Evolutionary conservation across 2,888 invertebrate genomes (phyloP), one percentile per base, ranked within the genome.

Genomic region (Lasioglossum zephyrum): DNA sequence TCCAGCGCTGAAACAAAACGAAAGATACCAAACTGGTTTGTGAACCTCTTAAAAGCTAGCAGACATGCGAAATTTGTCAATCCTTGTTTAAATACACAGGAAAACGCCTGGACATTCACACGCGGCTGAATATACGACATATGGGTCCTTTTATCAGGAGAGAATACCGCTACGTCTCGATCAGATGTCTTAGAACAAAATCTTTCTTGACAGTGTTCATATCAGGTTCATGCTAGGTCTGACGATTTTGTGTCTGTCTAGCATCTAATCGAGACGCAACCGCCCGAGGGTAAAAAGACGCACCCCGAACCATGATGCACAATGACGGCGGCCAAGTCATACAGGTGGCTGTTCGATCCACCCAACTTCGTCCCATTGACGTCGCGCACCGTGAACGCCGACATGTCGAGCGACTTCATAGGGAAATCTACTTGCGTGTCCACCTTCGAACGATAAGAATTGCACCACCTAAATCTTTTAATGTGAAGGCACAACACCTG

Each of bases 391-490:
- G 98, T 97, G 95, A 97, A 98, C 91, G 96, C 96, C 66, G 97
- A 97, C 97, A 98, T 97, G 95, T 98, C 97, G 92, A 98, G 95
- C 77, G 97, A 96, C 77, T 96, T 96, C 92, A 98, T 96, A 41
- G 98, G 98, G 95, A 98, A 98, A 92, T 97, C 96, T 87, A 98
- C 97, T 94, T 96, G 96, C 81, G 97, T 97, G 95, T 98, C 98
- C 92, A 98, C 96, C 95, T 98, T 98, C 88, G 97, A 96, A 96
- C 98, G 96, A 94, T 97, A 97, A 92, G 96, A 97, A 94, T 97
- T 97, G 93, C 97, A 97, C 98, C 98, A 98, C 90, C 98, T 96
- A 95, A 98, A 98, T 91, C 98, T 96, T 95, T 98, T 98, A 91
- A 98, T 96, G 94, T 98, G 98, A 92, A 98, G 95, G 95, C 98